Base-by-base conservation (phyloP, 2,888 invertebrate genomes). In the Argynnis bischoffii region DNA sequence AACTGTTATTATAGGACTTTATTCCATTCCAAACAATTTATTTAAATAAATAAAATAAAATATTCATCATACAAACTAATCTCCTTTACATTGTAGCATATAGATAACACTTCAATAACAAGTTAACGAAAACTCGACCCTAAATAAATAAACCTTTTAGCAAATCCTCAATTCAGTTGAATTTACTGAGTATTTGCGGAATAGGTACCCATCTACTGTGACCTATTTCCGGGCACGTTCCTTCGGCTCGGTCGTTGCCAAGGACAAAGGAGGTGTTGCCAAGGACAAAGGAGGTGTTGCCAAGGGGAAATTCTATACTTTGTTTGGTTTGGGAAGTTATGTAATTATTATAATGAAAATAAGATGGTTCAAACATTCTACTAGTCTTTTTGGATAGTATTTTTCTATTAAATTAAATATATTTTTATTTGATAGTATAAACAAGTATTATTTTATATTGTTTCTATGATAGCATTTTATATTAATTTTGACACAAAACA, bases 241-340 rank as follows among this genome's bases (percentile, higher is more conserved):
- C 67, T 53, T n/a, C 67, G 71, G 73, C 67, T 73, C 76, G 73
- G 71, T 77, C 75, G 76, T 76, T 77, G 78, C 74, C 81, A 83
- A 80, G 80, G 82, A 74, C 79, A 68, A 16, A 54, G 56, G 50
- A 16, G 16, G 67, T 64, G 67, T 67, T 70, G 64, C 57, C 70
- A 53, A 55, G 50, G 31, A 74, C 79, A 68, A 16, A 54, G 56
- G 50, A 16, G 16, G 67, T 64, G 67, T 67, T 70, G 64, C 57
- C 70, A 53, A 55, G 50, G 31, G 18, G 46, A 26, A 48, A 66
- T 48, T 15, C 54, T 47, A 8, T 16, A 48, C 2, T 53, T 1
- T 8, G 14, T 53, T 1, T 8, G 14, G 46, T 26, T 53, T 2
- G 21, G 5, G 6, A 47, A 46, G 21, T 57, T 50, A 3, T 51